Evolutionary conservation across 2,797 vertebrate genomes (phyloP).

Genomic region (Crocidura indochinensis): DNA sequence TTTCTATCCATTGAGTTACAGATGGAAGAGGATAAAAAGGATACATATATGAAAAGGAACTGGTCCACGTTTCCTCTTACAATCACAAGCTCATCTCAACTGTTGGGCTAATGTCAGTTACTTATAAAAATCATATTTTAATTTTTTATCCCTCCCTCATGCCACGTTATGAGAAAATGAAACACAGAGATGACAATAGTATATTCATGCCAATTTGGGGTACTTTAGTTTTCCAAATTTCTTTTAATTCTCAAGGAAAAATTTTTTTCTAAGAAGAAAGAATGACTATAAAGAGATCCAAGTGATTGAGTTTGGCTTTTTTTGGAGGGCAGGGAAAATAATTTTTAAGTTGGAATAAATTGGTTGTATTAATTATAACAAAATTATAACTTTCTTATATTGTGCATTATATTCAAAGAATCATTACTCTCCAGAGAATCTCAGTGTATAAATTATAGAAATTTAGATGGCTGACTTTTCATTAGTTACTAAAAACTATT

Average conservation of each 20-base stretch:
- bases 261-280: constrained; percentile 70
- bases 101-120: constrained; percentile 64
- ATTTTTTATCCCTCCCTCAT: neutral
- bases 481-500: constrained; percentile 36
- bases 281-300: constrained; percentile 59
- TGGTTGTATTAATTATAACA: constrained; percentile 33
- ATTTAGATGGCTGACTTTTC: constrained; percentile 51
- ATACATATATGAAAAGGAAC: constrained; percentile 69
- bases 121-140: constrained; percentile 68
- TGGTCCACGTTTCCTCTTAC: constrained; percentile 65
- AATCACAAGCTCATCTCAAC: constrained; percentile 71
- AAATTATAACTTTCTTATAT: constrained; percentile 63
- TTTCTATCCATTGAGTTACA: constrained; percentile 78
- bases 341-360: constrained; percentile 70
- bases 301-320: constrained; percentile 46
- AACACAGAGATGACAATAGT: constrained; percentile 58
- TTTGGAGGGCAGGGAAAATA: neutral
- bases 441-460: constrained; percentile 60
- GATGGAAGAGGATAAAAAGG: constrained; percentile 77
- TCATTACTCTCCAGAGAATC: constrained; percentile 46
- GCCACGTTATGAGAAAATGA: constrained; percentile 58
- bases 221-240: constrained; percentile 58
- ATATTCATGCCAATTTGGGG: constrained; percentile 51
- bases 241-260: constrained; percentile 69
- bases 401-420: constrained; percentile 66